Evolutionary conservation across 2,797 vertebrate species (phyloP).

Genomic region (Chaetodon trifasciatus): DNA sequence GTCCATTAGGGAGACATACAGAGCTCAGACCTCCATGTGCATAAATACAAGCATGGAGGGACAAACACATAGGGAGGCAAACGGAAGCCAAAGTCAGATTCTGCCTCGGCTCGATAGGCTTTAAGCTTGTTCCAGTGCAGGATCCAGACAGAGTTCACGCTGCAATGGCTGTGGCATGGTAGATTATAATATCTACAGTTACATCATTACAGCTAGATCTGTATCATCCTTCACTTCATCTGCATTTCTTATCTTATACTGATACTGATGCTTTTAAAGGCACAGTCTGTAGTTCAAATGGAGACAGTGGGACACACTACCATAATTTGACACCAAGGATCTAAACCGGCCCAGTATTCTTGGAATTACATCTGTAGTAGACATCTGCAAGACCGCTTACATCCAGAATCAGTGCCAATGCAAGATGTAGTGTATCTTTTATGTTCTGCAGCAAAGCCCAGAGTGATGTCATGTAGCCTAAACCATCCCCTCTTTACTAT

Average conservation of each 20-base stretch:
- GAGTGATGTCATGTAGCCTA: not conserved
- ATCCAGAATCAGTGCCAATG: not conserved
- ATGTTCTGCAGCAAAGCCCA: not conserved
- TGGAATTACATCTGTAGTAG: not conserved
- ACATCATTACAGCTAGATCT: not conserved
- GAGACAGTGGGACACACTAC: not conserved
- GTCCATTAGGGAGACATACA: constrained; percentile 13
- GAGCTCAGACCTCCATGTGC: not conserved
- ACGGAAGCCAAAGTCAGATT: not conserved
- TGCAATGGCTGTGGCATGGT: not conserved
- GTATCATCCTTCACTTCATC: constrained; percentile 10
- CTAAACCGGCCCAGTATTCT: not conserved
- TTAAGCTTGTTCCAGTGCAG: constrained; percentile 15
- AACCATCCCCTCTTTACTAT: not conserved
- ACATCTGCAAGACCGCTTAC: not conserved
- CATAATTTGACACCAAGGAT: not conserved
- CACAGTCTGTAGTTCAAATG: constrained; percentile 2
- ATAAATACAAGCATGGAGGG: constrained; percentile 11
- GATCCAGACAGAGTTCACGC: not conserved
- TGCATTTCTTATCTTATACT: not conserved
- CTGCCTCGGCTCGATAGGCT: constrained; percentile 6
- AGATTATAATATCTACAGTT: constrained; percentile 12
- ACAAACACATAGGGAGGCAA: not conserved
- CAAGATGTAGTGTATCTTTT: not conserved
- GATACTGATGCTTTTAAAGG: constrained; percentile 1